phyloP scores from a whole-genome alignment of 2,888 invertebrate genomes.

The Endomychus coccineus region DNA sequence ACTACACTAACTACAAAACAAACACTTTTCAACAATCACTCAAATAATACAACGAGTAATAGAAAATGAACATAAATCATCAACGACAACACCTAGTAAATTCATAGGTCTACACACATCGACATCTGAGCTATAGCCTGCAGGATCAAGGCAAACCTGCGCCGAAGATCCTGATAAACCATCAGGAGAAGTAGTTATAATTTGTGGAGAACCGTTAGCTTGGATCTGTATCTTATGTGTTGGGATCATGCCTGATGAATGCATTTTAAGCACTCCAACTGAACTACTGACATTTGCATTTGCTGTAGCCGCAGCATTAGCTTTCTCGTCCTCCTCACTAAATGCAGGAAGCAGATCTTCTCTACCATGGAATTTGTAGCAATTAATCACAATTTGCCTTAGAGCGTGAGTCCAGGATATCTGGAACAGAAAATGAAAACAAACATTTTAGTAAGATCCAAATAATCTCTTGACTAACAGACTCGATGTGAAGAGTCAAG shows the following conservation, averaged over 20 bases:
- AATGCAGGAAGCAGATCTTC: constrained; percentile 93
- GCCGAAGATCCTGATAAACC: constrained; percentile 46
- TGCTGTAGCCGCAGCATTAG: constrained; percentile 52
- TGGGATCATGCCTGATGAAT: constrained; percentile 43
- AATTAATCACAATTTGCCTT: constrained; percentile 93
- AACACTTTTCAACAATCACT: no score
- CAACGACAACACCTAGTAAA: constrained; percentile 22
- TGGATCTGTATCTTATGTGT: constrained; percentile 47
- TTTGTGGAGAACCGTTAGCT: constrained; percentile 47
- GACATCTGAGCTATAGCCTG: constrained; percentile 62
- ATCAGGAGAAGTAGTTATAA: constrained; percentile 48
- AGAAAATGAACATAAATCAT: constrained; percentile 14
- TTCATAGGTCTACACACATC: constrained; percentile 53
- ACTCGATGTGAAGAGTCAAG: no score
- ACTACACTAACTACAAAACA: no score
- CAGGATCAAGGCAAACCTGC: constrained; percentile 72
- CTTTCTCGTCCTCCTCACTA: constrained; percentile 83
- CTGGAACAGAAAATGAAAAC: constrained; percentile 47
- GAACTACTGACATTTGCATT: constrained; percentile 44
- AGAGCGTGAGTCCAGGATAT: constrained; percentile 98
- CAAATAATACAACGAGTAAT: no score
- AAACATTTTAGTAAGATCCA: not conserved
- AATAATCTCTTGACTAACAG: no score
- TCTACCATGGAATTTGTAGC: constrained; percentile 95
- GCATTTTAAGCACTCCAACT: constrained; percentile 48